Percentiles rank a stretch among this genome's conserved stretches.
Evolutionary conservation across 2,888 invertebrate species (phyloP).

Genomic region (Elegia similella): DNA sequence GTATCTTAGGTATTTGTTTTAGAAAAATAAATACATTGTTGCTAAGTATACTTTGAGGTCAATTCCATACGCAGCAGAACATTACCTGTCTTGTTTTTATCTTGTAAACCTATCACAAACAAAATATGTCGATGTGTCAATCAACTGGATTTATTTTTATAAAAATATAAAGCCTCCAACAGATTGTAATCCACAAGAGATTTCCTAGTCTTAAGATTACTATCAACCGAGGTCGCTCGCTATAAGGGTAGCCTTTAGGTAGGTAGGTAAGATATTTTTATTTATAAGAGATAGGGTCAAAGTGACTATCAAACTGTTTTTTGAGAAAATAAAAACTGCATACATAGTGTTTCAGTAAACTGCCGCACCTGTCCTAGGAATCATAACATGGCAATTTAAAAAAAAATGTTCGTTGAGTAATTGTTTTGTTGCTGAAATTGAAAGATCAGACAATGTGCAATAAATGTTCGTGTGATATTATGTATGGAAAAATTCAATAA

Average conservation of each 20-base stretch:
- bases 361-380: too few relatives aligned
- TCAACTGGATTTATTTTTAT: slow-evolving; percentile 14
- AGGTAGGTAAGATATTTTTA: background rate
- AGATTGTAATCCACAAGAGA: slow-evolving; percentile 36
- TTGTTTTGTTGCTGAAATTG: too few relatives aligned
- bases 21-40: too few relatives aligned
- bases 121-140: slow-evolving; percentile 15
- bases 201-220: slow-evolving; percentile 48
- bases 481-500: too few relatives aligned
- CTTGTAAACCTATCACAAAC: slow-evolving; percentile 9
- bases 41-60: background rate
- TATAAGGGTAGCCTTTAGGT: slow-evolving; percentile 46
- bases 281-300: background rate
- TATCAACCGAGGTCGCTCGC: slow-evolving; percentile 48
- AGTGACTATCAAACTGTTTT: too few relatives aligned
- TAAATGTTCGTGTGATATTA: too few relatives aligned
- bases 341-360: too few relatives aligned
- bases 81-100: background rate
- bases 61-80: background rate
- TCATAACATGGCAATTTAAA: too few relatives aligned
- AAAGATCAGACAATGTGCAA: too few relatives aligned
- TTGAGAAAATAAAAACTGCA: too few relatives aligned
- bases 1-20: too few relatives aligned
- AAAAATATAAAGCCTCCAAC: slow-evolving; percentile 5
- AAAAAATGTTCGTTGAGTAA: too few relatives aligned